phyloP scores from a whole-genome alignment of 1,140 invertebrate genomes.

The Riptortus pedestris region DNA sequence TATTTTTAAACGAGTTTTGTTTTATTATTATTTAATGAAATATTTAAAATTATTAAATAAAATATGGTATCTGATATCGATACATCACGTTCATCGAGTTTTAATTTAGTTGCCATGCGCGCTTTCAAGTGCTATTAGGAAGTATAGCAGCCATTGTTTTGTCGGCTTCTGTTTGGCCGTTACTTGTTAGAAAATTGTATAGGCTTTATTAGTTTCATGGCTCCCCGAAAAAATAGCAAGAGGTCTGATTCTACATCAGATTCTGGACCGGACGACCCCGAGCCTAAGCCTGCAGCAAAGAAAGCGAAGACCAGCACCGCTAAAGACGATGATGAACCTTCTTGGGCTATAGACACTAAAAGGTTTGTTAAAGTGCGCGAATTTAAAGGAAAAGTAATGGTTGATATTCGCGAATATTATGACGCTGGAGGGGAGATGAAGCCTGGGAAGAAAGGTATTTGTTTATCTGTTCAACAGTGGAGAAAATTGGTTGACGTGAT shows the following conservation, averaged over 20 bases:
- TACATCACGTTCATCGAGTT: no score
- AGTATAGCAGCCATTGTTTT: no score
- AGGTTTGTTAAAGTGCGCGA: slow-evolving; percentile 44
- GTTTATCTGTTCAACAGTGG: slow-evolving; percentile 28
- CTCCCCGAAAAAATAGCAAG: not conserved
- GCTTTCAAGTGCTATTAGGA: no score
- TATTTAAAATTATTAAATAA: no score
- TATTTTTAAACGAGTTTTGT: no score
- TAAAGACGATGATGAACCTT: slow-evolving; percentile 32
- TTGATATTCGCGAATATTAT: slow-evolving; percentile 50
- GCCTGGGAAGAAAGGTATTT: slow-evolving; percentile 47
- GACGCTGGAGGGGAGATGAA: slow-evolving; percentile 42
- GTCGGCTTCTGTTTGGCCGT: no score
- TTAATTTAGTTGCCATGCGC: no score
- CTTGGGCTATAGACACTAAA: slow-evolving; percentile 40
- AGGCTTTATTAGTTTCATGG: not conserved
- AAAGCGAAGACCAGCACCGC: not conserved
- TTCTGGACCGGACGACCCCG: slow-evolving; percentile 9
- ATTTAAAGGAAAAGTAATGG: slow-evolving; percentile 43
- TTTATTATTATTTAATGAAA: no score
- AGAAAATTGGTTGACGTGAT: slow-evolving; percentile 25
- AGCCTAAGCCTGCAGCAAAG: slow-evolving; percentile 3
- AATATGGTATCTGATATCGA: no score
- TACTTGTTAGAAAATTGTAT: no score
- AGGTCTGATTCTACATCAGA: not conserved